Base-by-base conservation (phyloP, 1,140 invertebrate species). In the Caenorhabditis elegans region DNA sequence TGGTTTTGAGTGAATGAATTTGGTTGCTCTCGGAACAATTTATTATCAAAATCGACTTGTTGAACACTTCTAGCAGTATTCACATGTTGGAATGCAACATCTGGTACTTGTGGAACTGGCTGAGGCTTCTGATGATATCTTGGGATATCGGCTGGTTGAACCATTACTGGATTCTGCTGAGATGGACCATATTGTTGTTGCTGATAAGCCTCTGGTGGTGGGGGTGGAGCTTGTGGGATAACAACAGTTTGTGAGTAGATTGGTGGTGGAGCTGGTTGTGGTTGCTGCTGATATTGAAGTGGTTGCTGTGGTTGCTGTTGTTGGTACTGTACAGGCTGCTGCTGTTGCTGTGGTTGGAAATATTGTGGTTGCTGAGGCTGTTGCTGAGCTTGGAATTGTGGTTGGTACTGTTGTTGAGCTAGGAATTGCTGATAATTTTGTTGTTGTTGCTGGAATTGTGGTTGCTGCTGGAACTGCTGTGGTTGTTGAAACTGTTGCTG, bases 241-340 rank as follows among this genome's bases (percentile, higher is more conserved):
- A 70, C 28, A 3, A 70, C 60, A 70, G 60, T 70, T 70, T 70
- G 60, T 47, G 76, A 36, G 49, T 81, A 81, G n/a, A 77, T 79
- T 36, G 81, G 79, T 53, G 39, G 76, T 26, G 82, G 83, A n/a
- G 75, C 60, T 19, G 51, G 81, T 48, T n/a, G 81, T 48, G 43
- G 81, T 46, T 78, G 51, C 22, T 84, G 84, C 19, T 82, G 79
- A 28, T 51, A 76, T 46, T 76, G 46, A 1, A 75, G 36, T n/a
- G 70, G 78, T 55, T 76, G 78, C 39, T 79, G 81, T 24, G 39
- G 49, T 13, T 60, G 76, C 15, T 78, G 60, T 55, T 60, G 51
- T 24, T 76, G 28, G 19, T 70, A 55, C 24, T 83, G 77, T 13
- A 60, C 19, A 17, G 24, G 76, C 39, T 79, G 81, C 43, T 36